Percentiles rank a stretch among this genome's conserved stretches.
Evolutionary conservation across 2,797 vertebrate genomes (phyloP).

Genomic region (Huso huso): DNA sequence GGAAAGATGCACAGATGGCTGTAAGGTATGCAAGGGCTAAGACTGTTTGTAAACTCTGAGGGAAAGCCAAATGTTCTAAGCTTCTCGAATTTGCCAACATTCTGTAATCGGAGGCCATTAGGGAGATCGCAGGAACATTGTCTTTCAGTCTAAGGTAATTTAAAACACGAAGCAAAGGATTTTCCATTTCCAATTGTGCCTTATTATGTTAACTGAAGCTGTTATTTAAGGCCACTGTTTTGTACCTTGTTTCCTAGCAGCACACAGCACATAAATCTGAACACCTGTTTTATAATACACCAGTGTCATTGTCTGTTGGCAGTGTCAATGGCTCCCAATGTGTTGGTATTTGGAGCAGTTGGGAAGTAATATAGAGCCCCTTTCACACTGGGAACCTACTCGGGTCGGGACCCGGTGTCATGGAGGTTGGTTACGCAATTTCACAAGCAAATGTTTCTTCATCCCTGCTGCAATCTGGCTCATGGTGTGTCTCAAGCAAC

Average conservation of each 20-base stretch:
- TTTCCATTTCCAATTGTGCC: slow-evolving; percentile 6
- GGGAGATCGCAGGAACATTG: slow-evolving; percentile 20
- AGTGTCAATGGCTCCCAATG: no score
- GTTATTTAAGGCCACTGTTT: slow-evolving; percentile 33
- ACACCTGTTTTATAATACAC: slow-evolving; percentile 32
- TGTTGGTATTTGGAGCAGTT: no score
- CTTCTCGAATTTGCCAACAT: neutral
- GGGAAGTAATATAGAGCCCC: no score
- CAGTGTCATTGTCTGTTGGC: neutral
- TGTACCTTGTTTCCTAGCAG: slow-evolving; percentile 44
- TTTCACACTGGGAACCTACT: no score
- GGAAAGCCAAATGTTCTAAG: neutral
- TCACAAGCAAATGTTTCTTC: no score
- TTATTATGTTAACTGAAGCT: slow-evolving; percentile 8
- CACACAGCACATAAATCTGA: slow-evolving; percentile 34
- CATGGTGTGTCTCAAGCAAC: no score
- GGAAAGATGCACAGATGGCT: no score
- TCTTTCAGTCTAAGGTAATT: slow-evolving; percentile 18
- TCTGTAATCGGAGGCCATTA: neutral
- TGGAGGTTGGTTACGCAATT: no score
- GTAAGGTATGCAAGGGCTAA: no score
- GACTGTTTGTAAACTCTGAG: no score
- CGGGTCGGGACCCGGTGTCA: no score
- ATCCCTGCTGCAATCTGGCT: no score
- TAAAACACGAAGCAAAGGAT: slow-evolving; percentile 18